Evolutionary conservation across 2,797 vertebrate genomes (phyloP).

Genomic region (Melanogrammus aeglefinus): DNA sequence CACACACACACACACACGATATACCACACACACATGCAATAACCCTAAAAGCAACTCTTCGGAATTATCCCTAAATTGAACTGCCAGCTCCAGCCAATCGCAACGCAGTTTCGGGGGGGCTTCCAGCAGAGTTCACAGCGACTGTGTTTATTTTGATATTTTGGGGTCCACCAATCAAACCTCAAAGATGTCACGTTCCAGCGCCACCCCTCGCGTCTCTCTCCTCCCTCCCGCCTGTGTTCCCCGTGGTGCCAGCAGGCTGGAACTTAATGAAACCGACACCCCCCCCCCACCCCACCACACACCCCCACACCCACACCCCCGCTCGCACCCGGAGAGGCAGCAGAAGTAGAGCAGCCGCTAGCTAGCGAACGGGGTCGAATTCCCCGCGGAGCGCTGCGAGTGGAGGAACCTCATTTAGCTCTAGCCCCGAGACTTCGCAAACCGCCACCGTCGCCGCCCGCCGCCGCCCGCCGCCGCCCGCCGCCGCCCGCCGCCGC

Average conservation of each 20-base stretch:
- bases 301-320: not conserved
- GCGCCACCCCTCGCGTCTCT: constrained; percentile 45
- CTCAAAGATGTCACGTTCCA: constrained; percentile 50
- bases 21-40: constrained; percentile 9
- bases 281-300: constrained; percentile 22
- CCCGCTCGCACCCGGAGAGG: constrained; percentile 61
- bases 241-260: constrained; percentile 62
- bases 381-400: constrained; percentile 74
- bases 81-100: constrained; percentile 30
- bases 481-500: not conserved
- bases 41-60: constrained; percentile 26
- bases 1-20: constrained; percentile 2
- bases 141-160: constrained; percentile 34
- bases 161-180: constrained; percentile 45
- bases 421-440: constrained; percentile 70
- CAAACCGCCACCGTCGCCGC: not conserved
- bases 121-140: constrained; percentile 27
- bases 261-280: constrained; percentile 69
- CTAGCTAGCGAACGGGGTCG: constrained; percentile 73
- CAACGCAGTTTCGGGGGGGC: constrained; percentile 1
- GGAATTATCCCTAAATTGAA: constrained; percentile 29
- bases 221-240: constrained; percentile 53
- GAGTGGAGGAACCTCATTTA: constrained; percentile 77
- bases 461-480: not conserved
- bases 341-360: constrained; percentile 69